These are phyloP conservation scores for Melieria picta DNA, from an alignment of 2,888 invertebrate species.

Conservation along the genomic window DNA sequence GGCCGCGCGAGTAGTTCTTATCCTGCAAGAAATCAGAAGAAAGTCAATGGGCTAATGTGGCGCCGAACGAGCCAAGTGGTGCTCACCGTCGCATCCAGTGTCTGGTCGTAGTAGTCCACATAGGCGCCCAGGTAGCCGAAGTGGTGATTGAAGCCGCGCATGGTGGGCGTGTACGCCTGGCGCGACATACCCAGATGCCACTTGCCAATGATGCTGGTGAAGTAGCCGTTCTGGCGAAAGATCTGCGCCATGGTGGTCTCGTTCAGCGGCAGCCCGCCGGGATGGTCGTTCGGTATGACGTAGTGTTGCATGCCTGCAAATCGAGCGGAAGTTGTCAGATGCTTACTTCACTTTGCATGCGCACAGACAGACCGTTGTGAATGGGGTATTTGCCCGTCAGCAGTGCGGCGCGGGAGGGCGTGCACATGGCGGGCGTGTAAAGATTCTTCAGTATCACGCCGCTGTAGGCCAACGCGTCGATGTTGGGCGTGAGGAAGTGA, in stretches of 20 bases:
- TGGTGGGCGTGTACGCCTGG: constrained; percentile 71
- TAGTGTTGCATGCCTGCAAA: constrained; percentile 76
- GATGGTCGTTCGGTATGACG: constrained; percentile 75
- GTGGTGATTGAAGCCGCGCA: constrained; percentile 82
- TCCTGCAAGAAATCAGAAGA: constrained; percentile 29
- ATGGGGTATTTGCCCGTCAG: constrained; percentile 90
- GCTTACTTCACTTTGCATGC: background rate
- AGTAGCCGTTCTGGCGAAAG: constrained; percentile 77
- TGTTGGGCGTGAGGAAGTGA: constrained; percentile 90
- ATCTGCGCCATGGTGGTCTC: constrained; percentile 78
- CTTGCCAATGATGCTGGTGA: constrained; percentile 87
- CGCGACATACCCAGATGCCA: constrained; percentile 89
- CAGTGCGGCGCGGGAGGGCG: constrained; percentile 84
- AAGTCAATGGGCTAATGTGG: too few relatives aligned
- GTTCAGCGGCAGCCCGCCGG: constrained; percentile 76
- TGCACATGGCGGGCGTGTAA: constrained; percentile 86
- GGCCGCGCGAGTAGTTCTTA: constrained; percentile 61
- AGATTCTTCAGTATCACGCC: constrained; percentile 83
- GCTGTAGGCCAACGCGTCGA: constrained; percentile 85
- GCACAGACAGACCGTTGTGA: constrained; percentile 70
- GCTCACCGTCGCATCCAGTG: constrained; percentile 65
- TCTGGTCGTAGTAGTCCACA: constrained; percentile 82
- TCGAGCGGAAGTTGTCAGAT: background rate
- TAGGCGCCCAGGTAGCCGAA: constrained; percentile 86
- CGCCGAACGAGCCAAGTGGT: background rate